Conservation (phyloP, 2,888 invertebrate species). For the Chymomyza procnemis region DNA sequence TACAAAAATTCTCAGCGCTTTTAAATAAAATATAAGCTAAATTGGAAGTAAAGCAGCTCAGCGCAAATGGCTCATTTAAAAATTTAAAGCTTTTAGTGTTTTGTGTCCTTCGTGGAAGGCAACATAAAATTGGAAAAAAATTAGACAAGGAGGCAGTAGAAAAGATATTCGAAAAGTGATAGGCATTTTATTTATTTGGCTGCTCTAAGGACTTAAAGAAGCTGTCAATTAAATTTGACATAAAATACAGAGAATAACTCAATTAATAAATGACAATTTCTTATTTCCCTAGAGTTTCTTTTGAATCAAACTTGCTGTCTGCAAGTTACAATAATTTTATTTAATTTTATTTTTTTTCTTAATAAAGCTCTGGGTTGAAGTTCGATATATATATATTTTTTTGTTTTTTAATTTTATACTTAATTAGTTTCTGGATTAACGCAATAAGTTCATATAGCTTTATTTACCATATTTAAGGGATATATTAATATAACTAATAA, state of each 20-base stretch:
- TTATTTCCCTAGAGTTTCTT: too few relatives aligned
- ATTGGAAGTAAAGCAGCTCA: slow-evolving; percentile 26
- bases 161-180: neutral
- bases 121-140: neutral
- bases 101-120: neutral
- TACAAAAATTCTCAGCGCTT: slow-evolving; percentile 25
- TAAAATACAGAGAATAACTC: neutral
- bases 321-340: too few relatives aligned
- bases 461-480: too few relatives aligned
- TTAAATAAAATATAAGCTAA: slow-evolving; percentile 58
- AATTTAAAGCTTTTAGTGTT: neutral
- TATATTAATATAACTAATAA: too few relatives aligned
- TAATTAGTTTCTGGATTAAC: too few relatives aligned
- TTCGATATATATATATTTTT: too few relatives aligned
- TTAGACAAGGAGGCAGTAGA: neutral
- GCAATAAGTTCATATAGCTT: too few relatives aligned
- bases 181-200: neutral
- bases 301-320: too few relatives aligned
- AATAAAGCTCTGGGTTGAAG: too few relatives aligned
- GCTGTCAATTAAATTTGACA: neutral
- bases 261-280: neutral
- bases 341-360: too few relatives aligned
- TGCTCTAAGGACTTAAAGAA: neutral
- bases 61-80: neutral
- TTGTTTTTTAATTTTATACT: too few relatives aligned